Evolutionary conservation across 2,888 invertebrate species (phyloP).

Genomic region (Drosophila neotestacea): DNA sequence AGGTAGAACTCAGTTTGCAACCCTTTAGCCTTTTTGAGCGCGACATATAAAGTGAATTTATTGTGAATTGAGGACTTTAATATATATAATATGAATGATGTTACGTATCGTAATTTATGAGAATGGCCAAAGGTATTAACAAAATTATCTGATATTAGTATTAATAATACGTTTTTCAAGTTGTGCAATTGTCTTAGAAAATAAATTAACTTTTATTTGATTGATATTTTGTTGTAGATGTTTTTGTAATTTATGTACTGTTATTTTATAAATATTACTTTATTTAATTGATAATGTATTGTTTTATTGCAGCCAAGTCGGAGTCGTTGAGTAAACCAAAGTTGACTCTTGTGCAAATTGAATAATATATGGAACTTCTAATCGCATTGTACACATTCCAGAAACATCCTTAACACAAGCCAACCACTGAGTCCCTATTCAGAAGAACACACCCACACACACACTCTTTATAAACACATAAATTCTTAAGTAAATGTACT

Average conservation of each 20-base stretch:
- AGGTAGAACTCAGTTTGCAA: not conserved
- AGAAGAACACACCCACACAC: not conserved
- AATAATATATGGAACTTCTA: constrained; percentile 61
- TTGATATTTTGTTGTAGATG: not conserved
- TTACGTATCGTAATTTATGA: not conserved
- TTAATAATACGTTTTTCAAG: not conserved
- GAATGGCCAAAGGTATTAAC: too few species aligned
- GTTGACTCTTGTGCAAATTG: constrained; percentile 57
- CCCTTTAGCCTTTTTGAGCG: constrained; percentile 18
- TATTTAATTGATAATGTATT: constrained; percentile 12
- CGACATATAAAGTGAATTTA: not conserved
- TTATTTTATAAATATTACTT: not conserved
- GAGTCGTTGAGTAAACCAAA: constrained; percentile 21
- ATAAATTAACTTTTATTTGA: too few species aligned
- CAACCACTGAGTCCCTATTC: not conserved
- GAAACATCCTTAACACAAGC: constrained; percentile 21
- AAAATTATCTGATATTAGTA: too few species aligned
- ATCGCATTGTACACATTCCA: constrained; percentile 50
- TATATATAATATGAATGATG: not conserved
- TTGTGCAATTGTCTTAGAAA: not conserved
- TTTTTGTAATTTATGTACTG: too few species aligned
- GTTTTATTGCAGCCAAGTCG: not conserved
- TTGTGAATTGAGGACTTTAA: not conserved
- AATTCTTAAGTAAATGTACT: constrained; percentile 78
- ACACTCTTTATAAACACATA: constrained; percentile 72